phyloP scores from a whole-genome alignment of 1,140 invertebrate species.

The Drepana arcuata region DNA sequence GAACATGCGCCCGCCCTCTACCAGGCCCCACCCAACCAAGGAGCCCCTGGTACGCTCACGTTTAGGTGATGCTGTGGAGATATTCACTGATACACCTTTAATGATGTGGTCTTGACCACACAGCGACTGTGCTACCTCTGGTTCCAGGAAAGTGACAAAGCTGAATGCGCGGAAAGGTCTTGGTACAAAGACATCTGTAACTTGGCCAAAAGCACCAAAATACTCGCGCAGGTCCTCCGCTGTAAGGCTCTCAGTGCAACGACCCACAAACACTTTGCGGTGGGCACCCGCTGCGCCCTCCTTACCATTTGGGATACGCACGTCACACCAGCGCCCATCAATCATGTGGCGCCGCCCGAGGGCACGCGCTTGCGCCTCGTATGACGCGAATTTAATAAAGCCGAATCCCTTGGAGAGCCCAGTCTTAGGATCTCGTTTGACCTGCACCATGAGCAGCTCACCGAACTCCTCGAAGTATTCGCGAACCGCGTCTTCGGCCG shows the following conservation, averaged over 20 bases:
- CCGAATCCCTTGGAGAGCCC: constrained; percentile 88
- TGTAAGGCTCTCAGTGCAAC: constrained; percentile 92
- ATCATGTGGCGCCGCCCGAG: constrained; percentile 82
- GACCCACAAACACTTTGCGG: constrained; percentile 96
- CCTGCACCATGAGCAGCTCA: constrained; percentile 82
- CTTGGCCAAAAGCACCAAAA: constrained; percentile 95
- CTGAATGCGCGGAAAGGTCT: constrained; percentile 95
- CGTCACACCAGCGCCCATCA: constrained; percentile 86
- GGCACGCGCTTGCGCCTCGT: constrained; percentile 77
- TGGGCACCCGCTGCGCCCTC: constrained; percentile 88
- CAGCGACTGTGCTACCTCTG: constrained; percentile 92
- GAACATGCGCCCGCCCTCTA: constrained; percentile 41
- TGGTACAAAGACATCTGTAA: constrained; percentile 96
- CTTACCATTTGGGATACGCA: constrained; percentile 83
- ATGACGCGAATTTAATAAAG: constrained; percentile 84
- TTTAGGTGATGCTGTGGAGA: constrained; percentile 95
- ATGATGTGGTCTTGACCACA: constrained; percentile 98
- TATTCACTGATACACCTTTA: constrained; percentile 94
- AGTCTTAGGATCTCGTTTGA: constrained; percentile 82
- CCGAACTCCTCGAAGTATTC: constrained; percentile 84
- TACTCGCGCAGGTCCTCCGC: constrained; percentile 93
- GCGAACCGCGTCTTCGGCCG: constrained; percentile 81
- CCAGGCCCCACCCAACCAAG: constrained; percentile 42
- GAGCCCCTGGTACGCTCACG: constrained; percentile 41
- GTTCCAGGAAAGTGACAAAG: constrained; percentile 96